Percentiles rank a stretch among this genome's conserved stretches.
phyloP scores from a whole-genome alignment of 2,797 vertebrate genomes.

The Chanos chanos region DNA sequence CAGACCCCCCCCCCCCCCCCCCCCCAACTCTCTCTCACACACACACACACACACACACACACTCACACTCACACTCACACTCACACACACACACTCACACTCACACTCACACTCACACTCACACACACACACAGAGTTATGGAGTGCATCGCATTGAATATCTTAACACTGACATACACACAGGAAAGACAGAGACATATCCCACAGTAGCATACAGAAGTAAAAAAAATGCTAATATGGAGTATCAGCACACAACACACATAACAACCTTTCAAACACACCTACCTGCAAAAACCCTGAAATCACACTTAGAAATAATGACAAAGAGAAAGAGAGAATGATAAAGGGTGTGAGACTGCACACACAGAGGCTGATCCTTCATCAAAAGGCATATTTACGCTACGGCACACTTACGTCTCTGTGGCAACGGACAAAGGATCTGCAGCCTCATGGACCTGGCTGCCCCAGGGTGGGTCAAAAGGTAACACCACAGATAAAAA shows the following conservation, averaged over 20 bases:
- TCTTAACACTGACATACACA: constrained; percentile 8
- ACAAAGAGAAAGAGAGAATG: not conserved
- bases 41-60: not conserved
- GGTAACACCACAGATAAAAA: no score
- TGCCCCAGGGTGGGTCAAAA: no score
- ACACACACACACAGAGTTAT: constrained; percentile 14
- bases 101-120: not conserved
- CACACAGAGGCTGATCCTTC: not conserved
- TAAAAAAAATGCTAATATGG: no score
- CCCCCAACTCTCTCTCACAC: no score
- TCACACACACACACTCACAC: not conserved
- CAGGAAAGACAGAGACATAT: no score
- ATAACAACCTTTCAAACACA: no score
- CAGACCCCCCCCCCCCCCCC: no score
- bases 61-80: not conserved
- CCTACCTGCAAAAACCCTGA: not conserved
- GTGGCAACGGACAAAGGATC: no score
- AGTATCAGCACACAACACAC: no score
- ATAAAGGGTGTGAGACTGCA: not conserved
- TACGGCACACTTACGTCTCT: constrained; percentile 19
- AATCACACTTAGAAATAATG: not conserved
- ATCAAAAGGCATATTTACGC: not conserved
- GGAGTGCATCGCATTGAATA: not conserved
- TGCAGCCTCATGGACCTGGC: no score
- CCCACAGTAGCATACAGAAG: no score